Evolutionary conservation across 2,888 invertebrate genomes (phyloP).

Genomic region (Lasioglossum morio): DNA sequence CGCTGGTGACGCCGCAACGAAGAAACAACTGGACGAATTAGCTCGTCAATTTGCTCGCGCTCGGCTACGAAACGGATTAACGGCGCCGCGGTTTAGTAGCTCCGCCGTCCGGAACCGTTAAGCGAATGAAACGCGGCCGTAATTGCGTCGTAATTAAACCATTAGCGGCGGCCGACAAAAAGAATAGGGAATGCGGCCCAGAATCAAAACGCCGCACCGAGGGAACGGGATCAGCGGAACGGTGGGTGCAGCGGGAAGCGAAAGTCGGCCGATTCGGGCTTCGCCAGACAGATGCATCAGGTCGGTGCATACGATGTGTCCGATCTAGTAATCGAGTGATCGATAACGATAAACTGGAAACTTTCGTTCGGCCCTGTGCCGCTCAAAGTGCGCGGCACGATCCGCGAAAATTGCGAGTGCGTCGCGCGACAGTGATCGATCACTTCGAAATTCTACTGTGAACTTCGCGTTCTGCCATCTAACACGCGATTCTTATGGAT

Average conservation of each 20-base stretch:
- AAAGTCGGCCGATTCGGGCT: background rate
- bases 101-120: conserved; percentile 38
- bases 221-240: background rate
- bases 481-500: background rate
- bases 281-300: background rate
- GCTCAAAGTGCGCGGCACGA: background rate
- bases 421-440: conserved; percentile 4
- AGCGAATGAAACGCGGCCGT: conserved; percentile 60
- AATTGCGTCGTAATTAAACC: conserved; percentile 69
- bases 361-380: background rate
- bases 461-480: background rate
- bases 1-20: conserved; percentile 8
- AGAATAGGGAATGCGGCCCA: conserved; percentile 27
- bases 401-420: background rate
- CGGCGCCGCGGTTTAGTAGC: conserved; percentile 47
- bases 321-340: conserved; percentile 2
- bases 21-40: conserved; percentile 36
- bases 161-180: conserved; percentile 43
- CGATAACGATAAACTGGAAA: conserved; percentile 14
- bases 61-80: conserved; percentile 55
- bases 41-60: conserved; percentile 39
- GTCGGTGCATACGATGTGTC: background rate
- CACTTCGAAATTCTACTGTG: background rate
- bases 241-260: no score
- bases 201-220: conserved; percentile 29